Evolutionary conservation across 1,140 invertebrate species (phyloP).

Genomic region (Drosophila nigromelanica): DNA sequence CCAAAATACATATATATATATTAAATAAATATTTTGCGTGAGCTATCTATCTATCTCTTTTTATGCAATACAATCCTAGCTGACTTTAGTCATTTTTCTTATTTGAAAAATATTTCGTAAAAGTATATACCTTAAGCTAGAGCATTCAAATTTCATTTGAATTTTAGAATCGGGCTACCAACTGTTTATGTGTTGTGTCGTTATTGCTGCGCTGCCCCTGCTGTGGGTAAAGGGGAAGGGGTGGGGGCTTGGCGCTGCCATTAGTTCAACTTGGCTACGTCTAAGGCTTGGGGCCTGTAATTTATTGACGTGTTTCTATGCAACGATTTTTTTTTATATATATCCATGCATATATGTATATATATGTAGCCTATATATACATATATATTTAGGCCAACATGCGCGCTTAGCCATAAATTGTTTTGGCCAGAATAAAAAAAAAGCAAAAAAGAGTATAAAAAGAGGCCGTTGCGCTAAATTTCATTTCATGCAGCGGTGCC

Average conservation of each 20-base stretch:
- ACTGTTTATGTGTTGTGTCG: slow-evolving; percentile 27
- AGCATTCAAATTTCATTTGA: slow-evolving; percentile 9
- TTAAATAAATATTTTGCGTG: no score
- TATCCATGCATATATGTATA: slow-evolving; percentile 15
- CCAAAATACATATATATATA: no score
- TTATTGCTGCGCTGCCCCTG: neutral
- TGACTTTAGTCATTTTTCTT: no score
- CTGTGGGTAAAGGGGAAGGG: neutral
- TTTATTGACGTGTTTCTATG: slow-evolving; percentile 74
- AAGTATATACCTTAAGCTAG: neutral
- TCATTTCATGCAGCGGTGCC: slow-evolving; percentile 75
- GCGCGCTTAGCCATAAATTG: slow-evolving; percentile 76
- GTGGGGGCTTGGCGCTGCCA: slow-evolving; percentile 23
- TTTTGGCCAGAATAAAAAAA: slow-evolving; percentile 49
- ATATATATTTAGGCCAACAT: slow-evolving; percentile 66
- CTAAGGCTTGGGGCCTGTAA: slow-evolving; percentile 51
- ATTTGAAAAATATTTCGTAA: no score
- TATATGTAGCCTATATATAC: slow-evolving; percentile 5
- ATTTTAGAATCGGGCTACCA: slow-evolving; percentile 1
- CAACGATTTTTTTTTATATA: slow-evolving; percentile 49
- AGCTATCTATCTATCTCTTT: no score
- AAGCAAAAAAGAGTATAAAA: slow-evolving; percentile 39
- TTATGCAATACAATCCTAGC: no score
- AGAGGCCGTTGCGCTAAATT: slow-evolving; percentile 71
- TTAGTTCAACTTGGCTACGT: slow-evolving; percentile 65